Evolutionary conservation across 1,140 invertebrate species (phyloP), one percentile per base, ranked within the genome.

Genomic region (Tetragnatha versicolor): DNA sequence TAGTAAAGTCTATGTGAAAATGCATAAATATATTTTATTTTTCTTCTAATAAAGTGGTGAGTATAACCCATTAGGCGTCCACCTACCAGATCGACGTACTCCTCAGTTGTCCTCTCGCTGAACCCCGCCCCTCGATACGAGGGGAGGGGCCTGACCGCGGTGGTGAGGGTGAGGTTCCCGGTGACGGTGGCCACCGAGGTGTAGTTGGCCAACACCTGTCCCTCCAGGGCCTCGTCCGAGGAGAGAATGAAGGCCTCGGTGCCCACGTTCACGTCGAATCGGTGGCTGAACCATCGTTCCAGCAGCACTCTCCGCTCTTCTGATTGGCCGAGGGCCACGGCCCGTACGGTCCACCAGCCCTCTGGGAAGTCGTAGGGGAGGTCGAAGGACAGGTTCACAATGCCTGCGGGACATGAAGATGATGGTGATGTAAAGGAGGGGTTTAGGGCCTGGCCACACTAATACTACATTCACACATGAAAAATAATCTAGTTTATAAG

Each of bases 281-380:
- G 31, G 20, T 82, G 70, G 12, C 51, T 73, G 83, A 87, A 87
- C 60, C 85, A 88, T 75, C 85, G 86, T 80, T 88, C 87, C 6
- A 89, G 85, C 60, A 84, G 82, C 42, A 89, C 85, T 37, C 51
- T 77, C 75, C 87, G 85, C 70, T 88, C 85, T 80, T 88, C 85
- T 9, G 85, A 82, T 82, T 89, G 88, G 2, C 84, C 84, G 33
- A 85, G 83, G 7, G 86, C 87, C 66, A 84, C 82, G 4, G 87
- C 85, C 66, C 85, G 82, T 22, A 89, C 86, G 65, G 82, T 87
- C 88, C 88, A 89, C 75, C 83, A 84, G 0, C 88, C 88, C 49
- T 80, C 85, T 84, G 9, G 85, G 83, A 45, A 87, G 82, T 70
- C 82, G 17, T 73, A 82, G 0, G 87, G 87, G 7, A 88, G 80